Evolutionary conservation across 2,113 vertebrate species (phyloP), one percentile per base, ranked within the genome.

Genomic region (Scophthalmus maximus): DNA sequence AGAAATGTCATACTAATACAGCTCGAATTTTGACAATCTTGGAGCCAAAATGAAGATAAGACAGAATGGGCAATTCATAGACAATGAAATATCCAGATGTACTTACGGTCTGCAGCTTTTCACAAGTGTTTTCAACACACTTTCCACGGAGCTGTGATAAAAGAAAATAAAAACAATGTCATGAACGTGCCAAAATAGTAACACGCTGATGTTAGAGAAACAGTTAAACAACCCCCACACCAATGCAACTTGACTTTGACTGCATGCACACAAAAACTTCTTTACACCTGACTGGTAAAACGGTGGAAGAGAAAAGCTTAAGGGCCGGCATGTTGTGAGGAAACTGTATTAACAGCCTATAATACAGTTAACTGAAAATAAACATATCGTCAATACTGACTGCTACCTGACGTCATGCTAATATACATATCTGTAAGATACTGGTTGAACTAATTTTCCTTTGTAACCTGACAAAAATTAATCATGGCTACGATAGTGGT

Each of bases 81-180:
- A 59, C 23, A 47, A 34, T 7, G 5, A 42, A 44, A n/a, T 23
- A 29, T 30, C 3, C 26, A 59, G n/a, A 47, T 68, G 52, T 83
- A 98, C 97, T 99, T 94, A 99, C 97, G 95, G 97, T 85, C 97
- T 94, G 92, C 97, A 98, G 93, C 90, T 96, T 92, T 98, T 98
- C 89, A 99, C 95, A 0, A 99, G 95, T 26, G 95, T 96, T 92
- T 98, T 99, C 90, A 99, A 89, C 85, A 99, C 94, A 65, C 91
- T 94, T 93, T 99, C 97, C 88, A 98, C 95, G 73, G 97, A 97
- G 89, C 97, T 99, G 89, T 9, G 79, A 62, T 2, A 23, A 85
- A 62, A 67, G 1, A 67, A 44, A 70, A 56, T 0, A 68, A 29
- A 76, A 20, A 78, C 10, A 36, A 47, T 22, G 14, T 82, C 58